phyloP scores from a whole-genome alignment of 2,113 vertebrate genomes.

The Scomber scombrus region DNA sequence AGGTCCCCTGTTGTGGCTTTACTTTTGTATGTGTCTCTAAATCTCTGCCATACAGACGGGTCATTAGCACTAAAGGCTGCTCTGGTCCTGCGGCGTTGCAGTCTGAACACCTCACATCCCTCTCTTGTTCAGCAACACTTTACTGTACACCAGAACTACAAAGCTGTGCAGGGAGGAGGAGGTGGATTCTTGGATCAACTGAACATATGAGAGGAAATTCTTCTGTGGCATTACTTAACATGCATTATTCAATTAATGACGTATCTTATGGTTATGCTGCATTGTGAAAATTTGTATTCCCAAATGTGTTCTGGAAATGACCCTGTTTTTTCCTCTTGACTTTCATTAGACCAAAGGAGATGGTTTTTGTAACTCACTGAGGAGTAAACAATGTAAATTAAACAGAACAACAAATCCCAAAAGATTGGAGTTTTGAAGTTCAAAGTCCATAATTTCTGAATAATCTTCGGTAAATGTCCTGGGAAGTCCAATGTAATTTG shows the following conservation, averaged over 20 bases:
- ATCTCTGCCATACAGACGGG: slow-evolving; percentile 45
- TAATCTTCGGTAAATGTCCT: background rate
- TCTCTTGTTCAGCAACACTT: background rate
- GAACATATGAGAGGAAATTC: background rate
- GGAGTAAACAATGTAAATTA: background rate
- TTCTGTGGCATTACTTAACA: background rate
- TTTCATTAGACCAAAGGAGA: background rate
- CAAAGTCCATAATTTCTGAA: background rate
- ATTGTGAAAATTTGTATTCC: background rate
- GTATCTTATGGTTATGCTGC: background rate
- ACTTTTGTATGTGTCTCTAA: slow-evolving; percentile 30
- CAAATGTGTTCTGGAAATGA: background rate
- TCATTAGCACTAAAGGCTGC: slow-evolving; percentile 58
- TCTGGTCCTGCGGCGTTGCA: background rate
- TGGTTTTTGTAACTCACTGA: background rate
- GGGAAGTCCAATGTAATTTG: background rate
- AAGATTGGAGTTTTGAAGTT: background rate
- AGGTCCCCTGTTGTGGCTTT: slow-evolving; percentile 23
- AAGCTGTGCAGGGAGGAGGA: background rate
- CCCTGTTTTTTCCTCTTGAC: background rate
- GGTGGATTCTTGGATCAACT: background rate
- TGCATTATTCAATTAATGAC: background rate
- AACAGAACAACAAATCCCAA: background rate
- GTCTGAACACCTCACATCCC: slow-evolving; percentile 31
- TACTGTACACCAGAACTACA: background rate